Evolutionary conservation across 2,797 vertebrate genomes (phyloP).

Genomic region (Myotis planiceps): DNA sequence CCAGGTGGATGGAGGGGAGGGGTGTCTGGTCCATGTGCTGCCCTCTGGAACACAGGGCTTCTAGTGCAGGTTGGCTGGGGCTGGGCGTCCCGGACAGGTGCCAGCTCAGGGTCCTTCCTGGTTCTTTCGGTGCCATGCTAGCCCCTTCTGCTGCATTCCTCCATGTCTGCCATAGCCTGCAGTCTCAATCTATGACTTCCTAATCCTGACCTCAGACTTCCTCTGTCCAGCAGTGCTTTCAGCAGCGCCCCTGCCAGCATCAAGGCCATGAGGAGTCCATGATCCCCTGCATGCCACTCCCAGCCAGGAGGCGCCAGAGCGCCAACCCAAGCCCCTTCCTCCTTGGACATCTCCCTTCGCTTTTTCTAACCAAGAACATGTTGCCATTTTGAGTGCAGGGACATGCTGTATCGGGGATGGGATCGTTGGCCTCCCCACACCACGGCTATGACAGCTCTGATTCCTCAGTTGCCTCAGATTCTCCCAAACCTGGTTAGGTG

Average conservation of each 20-base stretch:
- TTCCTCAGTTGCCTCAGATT: not conserved
- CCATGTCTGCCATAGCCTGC: not conserved
- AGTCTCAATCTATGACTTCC: not conserved
- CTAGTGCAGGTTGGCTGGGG: too few relatives aligned
- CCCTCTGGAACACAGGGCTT: not conserved
- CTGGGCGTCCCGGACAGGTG: not conserved
- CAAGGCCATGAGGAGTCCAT: not conserved
- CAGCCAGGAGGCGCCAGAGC: not conserved
- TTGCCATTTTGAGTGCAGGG: not conserved
- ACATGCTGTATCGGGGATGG: not conserved
- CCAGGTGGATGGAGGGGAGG: not conserved
- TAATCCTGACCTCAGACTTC: not conserved
- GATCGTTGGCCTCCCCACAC: not conserved
- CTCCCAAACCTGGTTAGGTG: not conserved
- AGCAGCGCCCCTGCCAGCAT: not conserved
- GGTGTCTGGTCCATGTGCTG: not conserved
- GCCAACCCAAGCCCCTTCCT: not conserved
- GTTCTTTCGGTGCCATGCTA: not conserved
- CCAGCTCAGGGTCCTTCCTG: not conserved
- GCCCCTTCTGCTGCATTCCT: not conserved
- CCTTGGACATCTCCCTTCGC: not conserved
- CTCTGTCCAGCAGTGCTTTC: not conserved
- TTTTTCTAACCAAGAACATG: not conserved
- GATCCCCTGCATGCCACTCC: not conserved
- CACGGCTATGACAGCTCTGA: not conserved